Percentiles rank a stretch among this genome's conserved stretches.
phyloP scores from a whole-genome alignment of 2,888 invertebrate species.

The Steinernema hermaphroditum region DNA sequence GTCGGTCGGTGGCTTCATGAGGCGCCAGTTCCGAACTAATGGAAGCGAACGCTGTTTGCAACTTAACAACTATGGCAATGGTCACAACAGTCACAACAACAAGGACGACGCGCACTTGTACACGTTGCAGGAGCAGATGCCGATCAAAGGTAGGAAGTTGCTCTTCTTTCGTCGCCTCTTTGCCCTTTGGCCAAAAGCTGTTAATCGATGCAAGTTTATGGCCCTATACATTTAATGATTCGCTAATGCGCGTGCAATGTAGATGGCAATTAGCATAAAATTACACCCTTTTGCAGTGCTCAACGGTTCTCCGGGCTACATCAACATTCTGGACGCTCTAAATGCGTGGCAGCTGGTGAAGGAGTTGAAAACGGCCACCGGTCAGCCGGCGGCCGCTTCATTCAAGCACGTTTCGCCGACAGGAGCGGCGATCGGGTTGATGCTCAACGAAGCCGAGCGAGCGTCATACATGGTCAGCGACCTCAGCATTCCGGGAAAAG shows the following conservation, averaged over 20 bases:
- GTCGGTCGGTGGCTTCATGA: constrained; percentile 91
- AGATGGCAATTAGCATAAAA: not conserved
- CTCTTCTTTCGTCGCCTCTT: not conserved
- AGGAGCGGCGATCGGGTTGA: constrained; percentile 85
- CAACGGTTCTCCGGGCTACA: constrained; percentile 94
- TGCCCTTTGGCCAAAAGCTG: not conserved
- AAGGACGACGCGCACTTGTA: constrained; percentile 57
- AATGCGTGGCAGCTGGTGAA: constrained; percentile 95
- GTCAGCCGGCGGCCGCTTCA: constrained; percentile 83
- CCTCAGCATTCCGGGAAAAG: constrained; percentile 77
- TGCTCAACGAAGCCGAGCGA: constrained; percentile 78
- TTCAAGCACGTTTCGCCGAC: constrained; percentile 78
- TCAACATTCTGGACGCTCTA: constrained; percentile 93
- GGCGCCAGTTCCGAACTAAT: constrained; percentile 79
- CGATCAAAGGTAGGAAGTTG: constrained; percentile 73
- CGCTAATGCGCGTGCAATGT: not conserved
- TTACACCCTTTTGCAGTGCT: constrained; percentile 72
- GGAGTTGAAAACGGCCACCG: constrained; percentile 80
- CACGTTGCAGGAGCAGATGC: constrained; percentile 72
- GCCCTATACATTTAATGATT: constrained; percentile 26
- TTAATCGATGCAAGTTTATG: constrained; percentile 18
- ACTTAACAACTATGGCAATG: constrained; percentile 85
- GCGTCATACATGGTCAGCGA: constrained; percentile 91
- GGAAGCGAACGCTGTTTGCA: constrained; percentile 55
- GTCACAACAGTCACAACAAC: constrained; percentile 76